Conservation (phyloP, 1,140 invertebrate genomes). For the Doryteuthis pealeii region DNA sequence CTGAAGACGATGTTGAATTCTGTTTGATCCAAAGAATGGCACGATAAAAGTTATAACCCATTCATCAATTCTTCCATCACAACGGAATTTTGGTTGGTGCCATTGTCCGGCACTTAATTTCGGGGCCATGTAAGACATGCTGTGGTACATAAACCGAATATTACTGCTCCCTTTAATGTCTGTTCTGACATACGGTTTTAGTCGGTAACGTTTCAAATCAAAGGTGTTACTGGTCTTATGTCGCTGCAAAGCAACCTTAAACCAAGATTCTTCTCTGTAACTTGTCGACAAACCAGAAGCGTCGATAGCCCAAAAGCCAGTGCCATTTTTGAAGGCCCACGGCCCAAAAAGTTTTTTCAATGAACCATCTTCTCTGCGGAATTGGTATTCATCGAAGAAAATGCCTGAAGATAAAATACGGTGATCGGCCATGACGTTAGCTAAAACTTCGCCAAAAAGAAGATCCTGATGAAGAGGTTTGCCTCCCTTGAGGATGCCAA, state of each 20-base stretch:
- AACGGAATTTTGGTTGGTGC: slow-evolving; percentile 91
- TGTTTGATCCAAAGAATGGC: slow-evolving; percentile 96
- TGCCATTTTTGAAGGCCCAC: slow-evolving; percentile 31
- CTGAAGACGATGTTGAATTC: no score
- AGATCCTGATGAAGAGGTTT: slow-evolving; percentile 42
- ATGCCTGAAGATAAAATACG: slow-evolving; percentile 87
- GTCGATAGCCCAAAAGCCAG: slow-evolving; percentile 34
- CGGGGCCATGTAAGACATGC: slow-evolving; percentile 72
- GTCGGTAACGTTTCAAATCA: slow-evolving; percentile 30
- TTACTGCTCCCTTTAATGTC: slow-evolving; percentile 67
- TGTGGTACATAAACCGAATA: slow-evolving; percentile 67
- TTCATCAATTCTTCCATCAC: slow-evolving; percentile 79
- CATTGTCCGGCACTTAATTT: slow-evolving; percentile 74
- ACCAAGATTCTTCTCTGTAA: slow-evolving; percentile 38
- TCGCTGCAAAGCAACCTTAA: slow-evolving; percentile 24
- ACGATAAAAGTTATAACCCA: slow-evolving; percentile 93
- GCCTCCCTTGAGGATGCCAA: slow-evolving; percentile 41
- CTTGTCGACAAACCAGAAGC: slow-evolving; percentile 29
- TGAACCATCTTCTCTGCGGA: slow-evolving; percentile 69
- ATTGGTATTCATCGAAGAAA: slow-evolving; percentile 93
- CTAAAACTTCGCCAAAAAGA: slow-evolving; percentile 68
- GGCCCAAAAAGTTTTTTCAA: slow-evolving; percentile 40
- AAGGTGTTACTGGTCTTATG: slow-evolving; percentile 35
- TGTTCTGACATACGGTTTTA: slow-evolving; percentile 67
- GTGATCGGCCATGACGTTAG: slow-evolving; percentile 81